Percentiles rank a stretch among this genome's conserved stretches.
Evolutionary conservation across 2,888 invertebrate genomes (phyloP).

Genomic region (Polymixis flavicincta): DNA sequence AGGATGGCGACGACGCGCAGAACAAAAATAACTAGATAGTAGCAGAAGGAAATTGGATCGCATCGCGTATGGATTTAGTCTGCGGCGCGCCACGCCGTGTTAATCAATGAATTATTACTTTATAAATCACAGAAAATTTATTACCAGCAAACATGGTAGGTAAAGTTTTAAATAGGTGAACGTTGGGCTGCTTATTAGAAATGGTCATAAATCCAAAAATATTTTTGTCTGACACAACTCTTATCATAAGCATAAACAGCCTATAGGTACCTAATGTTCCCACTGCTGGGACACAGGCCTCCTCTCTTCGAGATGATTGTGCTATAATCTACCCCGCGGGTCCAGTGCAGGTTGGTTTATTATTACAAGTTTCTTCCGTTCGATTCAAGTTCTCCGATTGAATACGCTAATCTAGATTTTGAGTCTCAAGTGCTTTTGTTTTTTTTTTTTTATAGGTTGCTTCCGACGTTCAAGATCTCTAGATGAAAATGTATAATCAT

Average conservation of each 20-base stretch:
- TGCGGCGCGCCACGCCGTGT: background rate
- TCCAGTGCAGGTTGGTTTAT: background rate
- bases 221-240: background rate
- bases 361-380: too few species aligned
- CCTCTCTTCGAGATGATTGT: too few species aligned
- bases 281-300: too few species aligned
- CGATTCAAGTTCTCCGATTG: background rate
- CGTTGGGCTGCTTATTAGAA: background rate
- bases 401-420: background rate
- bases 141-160: background rate
- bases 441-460: background rate
- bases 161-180: slow-evolving; percentile 18
- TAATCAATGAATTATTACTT: slow-evolving; percentile 18
- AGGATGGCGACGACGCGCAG: background rate
- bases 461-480: background rate
- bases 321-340: too few species aligned
- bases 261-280: too few species aligned
- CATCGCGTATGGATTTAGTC: slow-evolving; percentile 2
- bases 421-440: too few species aligned
- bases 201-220: background rate
- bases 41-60: slow-evolving; percentile 13
- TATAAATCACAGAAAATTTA: slow-evolving; percentile 40
- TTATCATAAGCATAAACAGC: too few species aligned
- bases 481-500: background rate
- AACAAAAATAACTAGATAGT: slow-evolving; percentile 2